These are phyloP conservation scores for Cervus canadensis DNA, from an alignment of 2,113 vertebrate genomes.

Conservation along the genomic window DNA sequence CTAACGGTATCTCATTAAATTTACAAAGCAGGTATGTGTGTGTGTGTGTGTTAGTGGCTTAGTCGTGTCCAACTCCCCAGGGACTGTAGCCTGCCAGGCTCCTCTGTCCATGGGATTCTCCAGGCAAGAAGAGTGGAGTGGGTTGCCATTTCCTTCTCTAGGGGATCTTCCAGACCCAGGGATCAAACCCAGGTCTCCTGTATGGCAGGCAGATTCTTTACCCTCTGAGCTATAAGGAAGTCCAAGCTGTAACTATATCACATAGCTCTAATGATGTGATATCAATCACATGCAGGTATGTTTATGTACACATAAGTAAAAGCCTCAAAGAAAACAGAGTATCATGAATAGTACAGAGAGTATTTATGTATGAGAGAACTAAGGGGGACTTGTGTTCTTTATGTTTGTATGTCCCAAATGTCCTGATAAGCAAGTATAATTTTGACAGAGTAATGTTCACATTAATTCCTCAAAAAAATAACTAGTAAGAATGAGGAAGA, in stretches of 20 bases:
- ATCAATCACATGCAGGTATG: neutral
- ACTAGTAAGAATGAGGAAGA: neutral
- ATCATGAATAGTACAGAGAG: neutral
- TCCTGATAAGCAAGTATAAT: neutral
- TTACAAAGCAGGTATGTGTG: neutral
- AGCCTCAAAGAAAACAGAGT: neutral
- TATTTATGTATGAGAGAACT: neutral
- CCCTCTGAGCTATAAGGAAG: neutral
- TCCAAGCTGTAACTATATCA: neutral
- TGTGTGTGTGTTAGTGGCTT: neutral
- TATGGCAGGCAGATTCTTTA: neutral
- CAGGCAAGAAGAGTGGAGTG: neutral
- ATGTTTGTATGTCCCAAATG: neutral
- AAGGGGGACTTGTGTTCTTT: neutral
- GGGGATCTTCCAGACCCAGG: neutral
- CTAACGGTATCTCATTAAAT: neutral
- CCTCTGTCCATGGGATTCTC: neutral
- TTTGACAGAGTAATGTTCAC: neutral
- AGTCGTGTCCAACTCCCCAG: neutral
- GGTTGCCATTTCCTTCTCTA: neutral
- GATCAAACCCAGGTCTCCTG: neutral
- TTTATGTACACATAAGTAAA: neutral
- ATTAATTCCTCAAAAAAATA: neutral
- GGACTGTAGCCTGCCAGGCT: neutral
- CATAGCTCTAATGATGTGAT: neutral